These are phyloP conservation scores for Hormaphis cornu DNA, from an alignment of 1,140 invertebrate species.

Conservation along the genomic window DNA sequence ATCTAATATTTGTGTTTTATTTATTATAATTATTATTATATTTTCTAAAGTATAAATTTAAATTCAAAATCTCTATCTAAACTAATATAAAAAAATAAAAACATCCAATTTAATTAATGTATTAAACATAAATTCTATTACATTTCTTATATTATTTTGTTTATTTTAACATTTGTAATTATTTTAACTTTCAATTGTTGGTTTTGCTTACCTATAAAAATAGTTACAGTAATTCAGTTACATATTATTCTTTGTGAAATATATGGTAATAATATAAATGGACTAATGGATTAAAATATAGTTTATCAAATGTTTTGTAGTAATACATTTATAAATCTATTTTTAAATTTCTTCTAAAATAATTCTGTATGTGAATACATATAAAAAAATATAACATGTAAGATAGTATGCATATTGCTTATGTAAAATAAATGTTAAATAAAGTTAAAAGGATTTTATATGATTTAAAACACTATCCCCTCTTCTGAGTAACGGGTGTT, in stretches of 20 bases:
- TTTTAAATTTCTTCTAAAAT: background rate
- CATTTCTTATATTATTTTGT: background rate
- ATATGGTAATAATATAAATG: background rate
- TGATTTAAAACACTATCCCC: slow-evolving; percentile 9
- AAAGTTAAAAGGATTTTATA: background rate
- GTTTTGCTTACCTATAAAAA: background rate
- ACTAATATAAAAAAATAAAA: background rate
- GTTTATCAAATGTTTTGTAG: background rate
- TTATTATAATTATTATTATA: background rate
- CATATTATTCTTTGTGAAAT: background rate
- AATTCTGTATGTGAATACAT: background rate
- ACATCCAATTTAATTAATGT: background rate
- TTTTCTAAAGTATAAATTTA: background rate
- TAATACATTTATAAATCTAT: slow-evolving; percentile 6
- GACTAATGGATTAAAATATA: background rate
- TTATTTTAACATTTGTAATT: background rate
- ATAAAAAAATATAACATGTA: background rate
- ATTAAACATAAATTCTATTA: background rate
- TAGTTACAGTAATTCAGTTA: background rate
- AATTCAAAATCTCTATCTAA: background rate
- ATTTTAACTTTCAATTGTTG: background rate
- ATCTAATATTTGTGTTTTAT: background rate
- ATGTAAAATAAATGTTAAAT: background rate
- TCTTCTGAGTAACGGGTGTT: background rate
- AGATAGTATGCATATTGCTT: too few relatives aligned